Conservation (phyloP, 2,888 invertebrate species). For the Mesorhabditis spiculigera region DNA sequence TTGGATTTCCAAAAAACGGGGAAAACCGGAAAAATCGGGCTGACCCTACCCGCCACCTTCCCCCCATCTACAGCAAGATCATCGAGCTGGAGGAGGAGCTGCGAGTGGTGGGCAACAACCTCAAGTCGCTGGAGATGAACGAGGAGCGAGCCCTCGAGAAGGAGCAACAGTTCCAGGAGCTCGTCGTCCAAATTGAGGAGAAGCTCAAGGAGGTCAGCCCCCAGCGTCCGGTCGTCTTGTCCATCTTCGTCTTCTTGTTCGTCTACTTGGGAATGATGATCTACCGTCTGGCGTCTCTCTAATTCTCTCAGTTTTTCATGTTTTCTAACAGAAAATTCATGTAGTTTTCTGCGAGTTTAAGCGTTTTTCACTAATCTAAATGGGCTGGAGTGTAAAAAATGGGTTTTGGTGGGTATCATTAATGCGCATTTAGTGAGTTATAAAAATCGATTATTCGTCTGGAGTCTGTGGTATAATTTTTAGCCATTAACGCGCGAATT, state of each 20-base stretch:
- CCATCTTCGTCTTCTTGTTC: conserved; percentile 14
- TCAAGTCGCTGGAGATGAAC: conserved; percentile 99
- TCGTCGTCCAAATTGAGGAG: conserved; percentile 81
- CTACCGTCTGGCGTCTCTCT: too few species aligned
- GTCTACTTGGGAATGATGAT: not conserved
- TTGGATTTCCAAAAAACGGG: conserved; percentile 69
- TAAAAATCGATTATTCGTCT: too few species aligned
- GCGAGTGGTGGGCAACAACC: conserved; percentile 98
- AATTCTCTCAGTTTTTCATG: too few species aligned
- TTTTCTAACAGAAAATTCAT: too few species aligned
- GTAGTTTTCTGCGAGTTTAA: too few species aligned
- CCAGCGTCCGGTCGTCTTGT: conserved; percentile 7
- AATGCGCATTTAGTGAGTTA: too few species aligned
- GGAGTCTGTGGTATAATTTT: too few species aligned
- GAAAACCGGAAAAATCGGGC: conserved; percentile 94
- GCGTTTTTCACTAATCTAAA: too few species aligned
- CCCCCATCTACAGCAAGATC: conserved; percentile 82
- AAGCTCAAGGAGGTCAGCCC: conserved; percentile 80
- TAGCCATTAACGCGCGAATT: too few species aligned
- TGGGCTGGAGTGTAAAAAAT: too few species aligned
- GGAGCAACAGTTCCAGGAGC: conserved; percentile 86
- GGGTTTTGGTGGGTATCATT: too few species aligned
- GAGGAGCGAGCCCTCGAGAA: conserved; percentile 97
- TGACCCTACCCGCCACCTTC: conserved; percentile 61
- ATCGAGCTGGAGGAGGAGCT: conserved; percentile 99